phyloP scores from a whole-genome alignment of 2,113 vertebrate species.

The Chaenogobius annularis region DNA sequence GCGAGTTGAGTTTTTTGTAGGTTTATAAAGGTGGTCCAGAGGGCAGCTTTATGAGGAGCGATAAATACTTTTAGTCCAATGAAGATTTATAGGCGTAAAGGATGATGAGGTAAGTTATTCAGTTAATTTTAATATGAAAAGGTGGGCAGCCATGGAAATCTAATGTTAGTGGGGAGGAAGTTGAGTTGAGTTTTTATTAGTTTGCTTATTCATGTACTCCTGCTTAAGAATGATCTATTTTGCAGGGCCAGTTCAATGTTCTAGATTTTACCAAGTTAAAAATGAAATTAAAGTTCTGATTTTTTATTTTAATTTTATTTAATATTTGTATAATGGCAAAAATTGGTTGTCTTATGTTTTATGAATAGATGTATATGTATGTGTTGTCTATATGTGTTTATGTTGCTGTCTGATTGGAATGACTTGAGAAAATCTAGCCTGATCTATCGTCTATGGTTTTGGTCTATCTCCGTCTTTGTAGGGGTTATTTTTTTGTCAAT shows the following conservation, averaged over 20 bases:
- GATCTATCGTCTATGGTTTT: too few species aligned
- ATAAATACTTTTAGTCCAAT: not conserved
- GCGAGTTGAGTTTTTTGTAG: not conserved
- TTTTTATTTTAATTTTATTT: too few species aligned
- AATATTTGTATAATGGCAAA: too few species aligned
- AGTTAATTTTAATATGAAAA: not conserved
- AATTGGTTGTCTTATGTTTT: too few species aligned
- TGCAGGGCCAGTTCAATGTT: not conserved
- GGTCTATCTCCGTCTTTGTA: too few species aligned
- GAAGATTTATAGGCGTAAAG: not conserved
- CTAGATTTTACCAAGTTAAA: not conserved
- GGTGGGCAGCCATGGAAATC: not conserved
- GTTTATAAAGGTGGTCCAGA: conserved; percentile 2
- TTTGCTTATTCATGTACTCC: not conserved
- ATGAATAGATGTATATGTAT: too few species aligned
- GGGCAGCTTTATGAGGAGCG: not conserved
- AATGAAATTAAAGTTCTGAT: too few species aligned
- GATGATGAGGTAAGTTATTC: not conserved
- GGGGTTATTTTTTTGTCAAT: too few species aligned
- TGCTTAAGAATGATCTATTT: not conserved
- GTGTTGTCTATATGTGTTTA: too few species aligned
- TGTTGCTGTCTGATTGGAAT: too few species aligned
- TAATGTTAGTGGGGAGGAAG: not conserved
- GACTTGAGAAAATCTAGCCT: too few species aligned
- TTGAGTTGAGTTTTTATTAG: not conserved